Conservation (phyloP, 1,140 invertebrate species). For the Propsilocerus akamusi region DNA sequence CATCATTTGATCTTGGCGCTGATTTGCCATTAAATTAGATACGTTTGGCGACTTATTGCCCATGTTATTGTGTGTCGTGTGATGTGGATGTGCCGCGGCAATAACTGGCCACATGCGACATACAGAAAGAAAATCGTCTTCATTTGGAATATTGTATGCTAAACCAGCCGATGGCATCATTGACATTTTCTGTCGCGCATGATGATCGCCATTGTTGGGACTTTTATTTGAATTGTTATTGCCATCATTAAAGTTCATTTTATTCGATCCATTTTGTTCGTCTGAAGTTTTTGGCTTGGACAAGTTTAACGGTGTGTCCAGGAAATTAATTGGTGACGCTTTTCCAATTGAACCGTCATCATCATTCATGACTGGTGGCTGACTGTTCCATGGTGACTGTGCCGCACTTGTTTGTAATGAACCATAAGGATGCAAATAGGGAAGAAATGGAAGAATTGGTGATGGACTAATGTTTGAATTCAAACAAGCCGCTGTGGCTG, state of each 20-base stretch:
- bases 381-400: background rate
- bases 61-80: background rate
- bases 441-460: background rate
- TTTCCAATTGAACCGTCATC: background rate
- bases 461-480: background rate
- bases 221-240: background rate
- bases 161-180: too few relatives aligned
- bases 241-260: background rate
- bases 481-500: background rate
- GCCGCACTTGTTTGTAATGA: background rate
- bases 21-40: too few relatives aligned
- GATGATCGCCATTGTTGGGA: background rate
- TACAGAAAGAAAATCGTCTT: slow-evolving; percentile 5
- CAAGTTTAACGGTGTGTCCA: background rate
- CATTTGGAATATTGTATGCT: background rate
- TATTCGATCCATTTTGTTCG: background rate
- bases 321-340: background rate
- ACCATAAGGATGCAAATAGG: background rate
- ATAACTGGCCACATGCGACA: background rate
- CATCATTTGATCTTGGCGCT: background rate
- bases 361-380: background rate
- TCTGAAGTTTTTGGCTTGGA: background rate
- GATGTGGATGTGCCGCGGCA: background rate
- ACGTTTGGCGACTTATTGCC: background rate
- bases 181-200: background rate